These are phyloP conservation scores for Aspidoscelis tigris DNA, from an alignment of 2,113 vertebrate genomes.

Conservation along the genomic window DNA sequence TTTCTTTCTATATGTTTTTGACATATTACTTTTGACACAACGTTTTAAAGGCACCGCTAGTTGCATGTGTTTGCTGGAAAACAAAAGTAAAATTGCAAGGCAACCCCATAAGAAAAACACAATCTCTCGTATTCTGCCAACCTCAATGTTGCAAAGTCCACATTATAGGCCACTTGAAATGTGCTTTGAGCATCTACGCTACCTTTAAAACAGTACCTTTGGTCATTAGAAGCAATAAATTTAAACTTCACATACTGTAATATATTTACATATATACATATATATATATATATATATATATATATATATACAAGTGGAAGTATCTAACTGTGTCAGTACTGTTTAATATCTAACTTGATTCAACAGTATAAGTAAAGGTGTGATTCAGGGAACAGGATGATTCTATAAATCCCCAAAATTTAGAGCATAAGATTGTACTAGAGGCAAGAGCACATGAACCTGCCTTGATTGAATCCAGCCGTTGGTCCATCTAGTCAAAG, in stretches of 20 bases:
- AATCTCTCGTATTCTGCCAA: slow-evolving; percentile 37
- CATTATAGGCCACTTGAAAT: slow-evolving; percentile 55
- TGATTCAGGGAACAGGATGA: not conserved
- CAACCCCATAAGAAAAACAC: slow-evolving; percentile 48
- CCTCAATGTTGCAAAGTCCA: slow-evolving; percentile 53
- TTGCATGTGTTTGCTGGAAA: slow-evolving; percentile 64
- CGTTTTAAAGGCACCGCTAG: slow-evolving; percentile 48
- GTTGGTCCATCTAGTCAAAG: not conserved
- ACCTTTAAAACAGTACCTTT: slow-evolving; percentile 61
- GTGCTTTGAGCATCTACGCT: slow-evolving; percentile 60
- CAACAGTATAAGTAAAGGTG: slow-evolving; percentile 26
- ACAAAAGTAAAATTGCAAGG: slow-evolving; percentile 56
- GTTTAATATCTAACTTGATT: slow-evolving; percentile 44
- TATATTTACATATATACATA: not conserved
- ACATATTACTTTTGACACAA: slow-evolving; percentile 49
- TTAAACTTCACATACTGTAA: slow-evolving; percentile 61
- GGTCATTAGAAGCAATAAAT: slow-evolving; percentile 79
- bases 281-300: slow-evolving; percentile 47
- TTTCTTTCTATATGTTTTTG: slow-evolving; percentile 64
- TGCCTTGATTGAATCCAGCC: slow-evolving; percentile 1
- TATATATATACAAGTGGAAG: slow-evolving; percentile 49
- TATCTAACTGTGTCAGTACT: slow-evolving; percentile 53
- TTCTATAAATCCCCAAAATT: not conserved
- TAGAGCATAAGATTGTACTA: slow-evolving; percentile 7
- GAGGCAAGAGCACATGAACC: not conserved